Evolutionary conservation across 2,888 invertebrate species (phyloP).

Genomic region (Cremastobaeus sp.): DNA sequence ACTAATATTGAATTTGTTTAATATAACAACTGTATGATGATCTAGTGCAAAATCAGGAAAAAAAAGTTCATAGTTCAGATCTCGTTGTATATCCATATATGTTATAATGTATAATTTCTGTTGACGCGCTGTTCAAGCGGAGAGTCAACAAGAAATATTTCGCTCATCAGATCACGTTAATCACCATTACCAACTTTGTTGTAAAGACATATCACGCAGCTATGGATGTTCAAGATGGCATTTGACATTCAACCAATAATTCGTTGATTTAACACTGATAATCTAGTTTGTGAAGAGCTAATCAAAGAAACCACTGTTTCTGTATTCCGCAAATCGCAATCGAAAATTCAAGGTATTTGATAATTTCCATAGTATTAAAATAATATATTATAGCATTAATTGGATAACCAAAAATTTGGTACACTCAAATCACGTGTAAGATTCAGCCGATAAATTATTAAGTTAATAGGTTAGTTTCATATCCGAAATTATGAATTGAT

Average conservation of each 20-base stretch:
- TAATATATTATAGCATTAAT: no score
- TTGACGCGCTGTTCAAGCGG: slow-evolving; percentile 27
- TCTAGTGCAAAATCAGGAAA: no score
- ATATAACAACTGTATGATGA: no score
- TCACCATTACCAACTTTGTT: slow-evolving; percentile 53
- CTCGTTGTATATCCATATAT: no score
- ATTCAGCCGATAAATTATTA: no score
- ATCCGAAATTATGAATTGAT: neutral
- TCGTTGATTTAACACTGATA: slow-evolving; percentile 28
- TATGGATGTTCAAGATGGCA: slow-evolving; percentile 49
- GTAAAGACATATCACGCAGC: slow-evolving; percentile 47
- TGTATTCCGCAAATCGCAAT: neutral
- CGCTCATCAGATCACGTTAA: slow-evolving; percentile 45
- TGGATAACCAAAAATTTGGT: no score
- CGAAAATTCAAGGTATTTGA: slow-evolving; percentile 9
- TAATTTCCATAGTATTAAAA: slow-evolving; percentile 5
- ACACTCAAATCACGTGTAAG: no score
- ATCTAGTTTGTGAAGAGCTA: slow-evolving; percentile 23
- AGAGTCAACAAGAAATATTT: slow-evolving; percentile 36
- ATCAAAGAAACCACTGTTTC: slow-evolving; percentile 20
- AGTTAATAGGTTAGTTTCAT: neutral
- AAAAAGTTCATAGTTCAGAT: no score
- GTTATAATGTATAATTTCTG: no score
- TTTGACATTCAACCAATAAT: slow-evolving; percentile 47
- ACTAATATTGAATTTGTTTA: no score